Evolutionary conservation across 2,797 vertebrate species (phyloP), one percentile per base, ranked within the genome.

Genomic region (Alectoris magna): DNA sequence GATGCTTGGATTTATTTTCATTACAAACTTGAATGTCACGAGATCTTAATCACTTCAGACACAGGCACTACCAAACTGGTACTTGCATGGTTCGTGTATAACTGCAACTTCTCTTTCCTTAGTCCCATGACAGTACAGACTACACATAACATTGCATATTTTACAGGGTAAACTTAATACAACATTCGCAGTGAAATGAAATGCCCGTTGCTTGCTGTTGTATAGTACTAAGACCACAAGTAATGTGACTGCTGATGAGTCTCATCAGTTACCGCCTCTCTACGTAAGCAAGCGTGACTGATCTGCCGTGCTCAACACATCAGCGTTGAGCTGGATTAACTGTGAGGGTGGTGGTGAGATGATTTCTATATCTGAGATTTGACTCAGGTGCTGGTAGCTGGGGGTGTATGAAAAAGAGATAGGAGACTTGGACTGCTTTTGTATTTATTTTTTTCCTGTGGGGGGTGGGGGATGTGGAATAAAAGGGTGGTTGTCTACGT

Each of bases 401-500:
- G 4, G 6, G 34, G 41, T 15, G 41, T 43, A 43, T 43, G 41
- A 43, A 43, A 43, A 43, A 43, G 43, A 43, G 43, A 43, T 43
- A 43, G 43, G 43, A 43, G 17, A 43, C 43, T 51, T 49, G 75
- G 59, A n/a, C 13, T 22, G 31, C 18, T 59, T 5, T 4, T 41
- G 39, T 41, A 4, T 41, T 39, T 34, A 6, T 34, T 41, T 41
- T 12, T 41, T 41, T 41, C n/a, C n/a, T 58, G 43, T 3, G 43
- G 16, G 43, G 41, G 4, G 2, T 34, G 44, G 18, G 19, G 10
- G 44, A 19, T 19, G 44, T 49, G 48, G 48, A 49, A 24, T 0
- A 1, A 67, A 29, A 55, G 26, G 5, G 31, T 31, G 10, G 48
- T 1, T 2, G 1, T 60, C 43, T 69, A 1, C 46, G n/a, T 44